Conservation (phyloP, 2,888 invertebrate species). For the Lucinisca nassula region DNA sequence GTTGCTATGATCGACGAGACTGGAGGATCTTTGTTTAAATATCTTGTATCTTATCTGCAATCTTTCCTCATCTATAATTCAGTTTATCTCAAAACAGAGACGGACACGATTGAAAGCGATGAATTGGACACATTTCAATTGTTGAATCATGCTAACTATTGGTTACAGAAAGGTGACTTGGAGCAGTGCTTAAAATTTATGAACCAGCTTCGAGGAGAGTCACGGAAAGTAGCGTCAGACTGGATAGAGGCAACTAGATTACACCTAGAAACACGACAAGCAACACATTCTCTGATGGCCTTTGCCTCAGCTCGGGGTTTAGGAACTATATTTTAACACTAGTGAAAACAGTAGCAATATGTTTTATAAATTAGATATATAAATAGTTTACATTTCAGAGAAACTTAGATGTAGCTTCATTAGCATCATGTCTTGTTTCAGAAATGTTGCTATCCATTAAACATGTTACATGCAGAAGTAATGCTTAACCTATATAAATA, state of each 20-base stretch:
- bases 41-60: constrained; percentile 96
- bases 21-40: constrained; percentile 93
- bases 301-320: constrained; percentile 87
- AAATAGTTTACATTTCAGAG: too few species aligned
- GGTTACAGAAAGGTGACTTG: constrained; percentile 96
- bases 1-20: constrained; percentile 95
- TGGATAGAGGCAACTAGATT: constrained; percentile 96
- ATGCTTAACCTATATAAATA: too few species aligned
- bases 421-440: too few species aligned
- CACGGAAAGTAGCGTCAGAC: constrained; percentile 93
- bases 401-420: too few species aligned
- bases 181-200: constrained; percentile 94
- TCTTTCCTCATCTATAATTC: constrained; percentile 91
- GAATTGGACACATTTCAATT: constrained; percentile 94
- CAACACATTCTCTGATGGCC: constrained; percentile 95
- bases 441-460: too few species aligned
- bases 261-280: constrained; percentile 96
- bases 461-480: too few species aligned
- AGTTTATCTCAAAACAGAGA: constrained; percentile 89
- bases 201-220: constrained; percentile 96
- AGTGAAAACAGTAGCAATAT: background rate
- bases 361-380: background rate
- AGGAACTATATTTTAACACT: constrained; percentile 82
- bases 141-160: constrained; percentile 94
- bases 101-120: constrained; percentile 57